These are phyloP conservation scores for Cuculus canorus DNA, from an alignment of 2,797 vertebrate genomes.

Conservation along the genomic window DNA sequence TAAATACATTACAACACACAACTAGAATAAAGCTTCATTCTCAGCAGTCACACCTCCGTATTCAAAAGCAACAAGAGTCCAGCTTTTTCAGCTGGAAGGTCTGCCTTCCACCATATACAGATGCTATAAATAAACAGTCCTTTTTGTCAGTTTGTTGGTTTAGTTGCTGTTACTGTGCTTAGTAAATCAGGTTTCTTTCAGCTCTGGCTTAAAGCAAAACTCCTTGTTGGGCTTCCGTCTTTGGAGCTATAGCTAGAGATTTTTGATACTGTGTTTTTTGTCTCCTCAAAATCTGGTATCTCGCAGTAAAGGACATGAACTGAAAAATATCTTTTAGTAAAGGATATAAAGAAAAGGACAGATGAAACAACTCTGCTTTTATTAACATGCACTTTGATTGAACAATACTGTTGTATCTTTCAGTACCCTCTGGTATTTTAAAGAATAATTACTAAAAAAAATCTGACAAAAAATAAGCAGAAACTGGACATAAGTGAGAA, in stretches of 20 bases:
- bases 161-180: neutral
- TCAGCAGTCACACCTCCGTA: neutral
- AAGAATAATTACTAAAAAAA: neutral
- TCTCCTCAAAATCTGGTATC: neutral
- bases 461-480: neutral
- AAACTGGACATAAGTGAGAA: neutral
- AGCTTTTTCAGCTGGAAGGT: neutral
- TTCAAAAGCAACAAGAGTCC: neutral
- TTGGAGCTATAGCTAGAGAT: neutral
- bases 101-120: neutral
- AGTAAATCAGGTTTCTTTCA: neutral
- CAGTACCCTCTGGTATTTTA: neutral
- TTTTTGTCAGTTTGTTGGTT: conserved; percentile 1
- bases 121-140: neutral
- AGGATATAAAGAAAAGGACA: neutral
- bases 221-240: neutral
- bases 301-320: neutral
- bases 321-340: neutral
- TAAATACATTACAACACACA: neutral
- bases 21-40: neutral
- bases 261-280: neutral
- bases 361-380: neutral
- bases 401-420: neutral
- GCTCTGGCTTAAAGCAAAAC: neutral
- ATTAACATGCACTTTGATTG: neutral